Base-by-base conservation (phyloP, 2,797 vertebrate genomes). In the Enteromius paludinosus region DNA sequence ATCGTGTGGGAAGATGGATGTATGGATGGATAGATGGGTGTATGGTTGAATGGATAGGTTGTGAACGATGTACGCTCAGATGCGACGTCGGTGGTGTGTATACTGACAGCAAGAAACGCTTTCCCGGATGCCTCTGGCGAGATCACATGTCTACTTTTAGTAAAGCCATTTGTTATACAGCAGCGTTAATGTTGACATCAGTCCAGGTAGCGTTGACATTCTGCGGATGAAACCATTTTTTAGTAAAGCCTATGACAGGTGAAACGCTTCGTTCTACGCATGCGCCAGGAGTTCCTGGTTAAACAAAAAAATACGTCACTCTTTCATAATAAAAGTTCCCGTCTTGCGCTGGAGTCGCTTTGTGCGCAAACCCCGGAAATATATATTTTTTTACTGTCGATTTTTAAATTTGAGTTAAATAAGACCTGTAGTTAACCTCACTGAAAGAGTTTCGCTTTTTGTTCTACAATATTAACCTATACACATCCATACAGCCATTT, bases 231-330 rank as follows among this genome's bases (percentile, higher is more conserved):
- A 15, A 47, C 73, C 81, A 83, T 78, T 78, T 83, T 70, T 35
- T 41, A 70, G 78, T 7, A 49, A 71, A 69, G 52, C 61, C 73
- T 65, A 28, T 83, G 73, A 83, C 81, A 83, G 81, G 74, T 83
- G 28, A 35, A 28, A 25, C 2, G 11, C 25, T 15, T 1, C 28
- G 9, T 14, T 35, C 38, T 83, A 43, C 73, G 81, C 81, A 69
- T 70, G 81, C 64, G 52, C 41, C 38, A 83, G 3, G 52, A 28
- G 15, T 62, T 83, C 81, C 65, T 69, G 0, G 65, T 70, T 25
- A 18, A 77, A 69, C 18, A 30, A n/a, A 33, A 75, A 17, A 76
- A 45, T 5, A 45, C 62, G 64, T 76, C 62, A 30, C 4, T 18
- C 1, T 62, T 83, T 77, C 81, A 83, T 5, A 70, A 38, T 77